Base-by-base conservation (phyloP, 2,888 invertebrate genomes). In the Ceratothoa steindachneri region DNA sequence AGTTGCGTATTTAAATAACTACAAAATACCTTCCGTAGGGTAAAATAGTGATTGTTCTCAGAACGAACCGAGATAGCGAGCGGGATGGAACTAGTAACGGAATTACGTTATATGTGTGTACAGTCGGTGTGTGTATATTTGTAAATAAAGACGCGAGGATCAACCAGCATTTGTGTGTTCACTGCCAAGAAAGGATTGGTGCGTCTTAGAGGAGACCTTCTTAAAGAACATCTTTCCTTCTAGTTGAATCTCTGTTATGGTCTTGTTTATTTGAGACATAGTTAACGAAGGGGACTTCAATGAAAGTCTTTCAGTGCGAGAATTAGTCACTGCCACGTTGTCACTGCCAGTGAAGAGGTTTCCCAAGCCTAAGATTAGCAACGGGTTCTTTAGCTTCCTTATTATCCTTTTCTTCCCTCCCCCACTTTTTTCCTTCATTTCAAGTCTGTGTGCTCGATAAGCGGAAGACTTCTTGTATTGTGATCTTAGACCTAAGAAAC, bases 321-420 rank as follows among this genome's bases (percentile, higher is more conserved):
- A 60, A 24, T 24, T 12, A 60, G 27, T 60, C 60, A 60, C 60
- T 60, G 60, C 60, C 60, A 60, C 60, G 60, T 60, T 60, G 19
- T 60, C 60, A 60, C 60, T 60, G 60, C 60, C 60, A 60, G 60
- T 60, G 60, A 60, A n/a, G 27, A 60, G 60, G 60, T 60, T 60
- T 7, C 60, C 60, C 60, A 60, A 60, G 27, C 22, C 27, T 24
- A 60, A 41, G 41, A 41, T 41, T 41, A 41, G 41, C 41, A 41
- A 41, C 41, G 60, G 19, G 60, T 55, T 19, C 24, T 60, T 60
- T 51, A n/a, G 15, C 19, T 51, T 60, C 19, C 19, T 60, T 24
- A 2, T 51, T 24, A 4, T 22, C 27, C 12, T 60, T 60, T 60
- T 15, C 12, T 60, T 60, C 15, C 7, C 41, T 41, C 41, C 41